phyloP scores from a whole-genome alignment of 2,797 vertebrate species.

The Enteromius anoplus region DNA sequence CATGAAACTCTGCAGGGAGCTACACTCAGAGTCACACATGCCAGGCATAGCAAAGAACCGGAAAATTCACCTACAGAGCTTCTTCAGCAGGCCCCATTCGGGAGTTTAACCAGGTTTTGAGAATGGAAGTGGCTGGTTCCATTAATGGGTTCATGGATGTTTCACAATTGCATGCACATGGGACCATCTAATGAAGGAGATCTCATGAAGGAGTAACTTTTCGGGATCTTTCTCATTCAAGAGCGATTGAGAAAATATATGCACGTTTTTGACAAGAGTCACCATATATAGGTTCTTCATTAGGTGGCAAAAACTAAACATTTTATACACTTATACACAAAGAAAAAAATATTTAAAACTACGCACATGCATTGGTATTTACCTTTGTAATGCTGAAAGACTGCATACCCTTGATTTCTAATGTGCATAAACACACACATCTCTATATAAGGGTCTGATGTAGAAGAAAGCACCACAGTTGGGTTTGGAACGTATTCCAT shows the following conservation, averaged over 20 bases:
- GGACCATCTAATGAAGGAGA: neutral
- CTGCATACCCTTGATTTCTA: neutral
- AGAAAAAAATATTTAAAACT: neutral
- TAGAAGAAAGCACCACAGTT: neutral
- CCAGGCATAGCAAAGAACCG: constrained; percentile 5
- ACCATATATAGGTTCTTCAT: neutral
- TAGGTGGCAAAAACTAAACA: neutral
- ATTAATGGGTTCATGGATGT: constrained; percentile 17
- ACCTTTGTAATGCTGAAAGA: neutral
- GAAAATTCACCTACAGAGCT: neutral
- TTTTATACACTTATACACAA: neutral
- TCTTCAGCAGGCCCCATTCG: constrained; percentile 12
- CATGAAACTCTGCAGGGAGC: constrained; percentile 20
- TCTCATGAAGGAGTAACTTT: neutral
- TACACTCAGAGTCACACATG: constrained; percentile 32
- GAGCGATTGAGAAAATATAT: neutral
- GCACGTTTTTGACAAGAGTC: neutral
- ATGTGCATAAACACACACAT: neutral
- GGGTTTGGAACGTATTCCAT: neutral
- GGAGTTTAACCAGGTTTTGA: neutral
- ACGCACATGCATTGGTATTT: neutral
- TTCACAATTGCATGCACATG: neutral
- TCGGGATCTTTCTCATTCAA: neutral
- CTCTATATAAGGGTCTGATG: neutral
- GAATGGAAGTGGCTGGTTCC: neutral